These are phyloP conservation scores for Apodemus agrarius DNA, from an alignment of 2,797 vertebrate genomes.

Conservation along the genomic window DNA sequence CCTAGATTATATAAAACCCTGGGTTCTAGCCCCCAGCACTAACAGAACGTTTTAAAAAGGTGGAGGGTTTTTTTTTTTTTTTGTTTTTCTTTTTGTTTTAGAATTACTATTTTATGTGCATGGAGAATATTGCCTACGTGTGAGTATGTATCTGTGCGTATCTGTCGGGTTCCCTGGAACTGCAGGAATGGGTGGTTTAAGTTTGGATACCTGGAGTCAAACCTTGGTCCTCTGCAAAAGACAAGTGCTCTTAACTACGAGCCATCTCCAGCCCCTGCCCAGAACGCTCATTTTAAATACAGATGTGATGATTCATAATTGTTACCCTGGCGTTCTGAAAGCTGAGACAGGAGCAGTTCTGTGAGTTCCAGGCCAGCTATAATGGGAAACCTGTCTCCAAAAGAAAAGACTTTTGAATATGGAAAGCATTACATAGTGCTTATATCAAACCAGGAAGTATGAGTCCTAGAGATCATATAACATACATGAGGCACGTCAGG, in stretches of 20 bases:
- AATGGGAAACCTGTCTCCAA: not conserved
- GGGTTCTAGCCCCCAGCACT: not conserved
- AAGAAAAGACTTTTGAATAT: not conserved
- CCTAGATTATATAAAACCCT: not conserved
- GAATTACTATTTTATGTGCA: not conserved
- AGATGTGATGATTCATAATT: not conserved
- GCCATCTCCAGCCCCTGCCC: too few species aligned
- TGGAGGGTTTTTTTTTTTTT: too few species aligned
- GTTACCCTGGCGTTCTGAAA: not conserved
- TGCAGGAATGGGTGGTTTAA: not conserved
- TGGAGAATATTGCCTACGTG: not conserved
- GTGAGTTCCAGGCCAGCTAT: not conserved
- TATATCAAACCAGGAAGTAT: not conserved
- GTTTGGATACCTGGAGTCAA: not conserved
- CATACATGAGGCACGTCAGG: not conserved
- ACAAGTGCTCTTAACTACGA: not conserved
- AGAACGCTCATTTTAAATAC: not conserved
- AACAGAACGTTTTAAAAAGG: not conserved
- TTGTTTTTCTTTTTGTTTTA: not conserved
- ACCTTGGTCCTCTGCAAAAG: not conserved
- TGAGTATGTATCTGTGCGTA: not conserved
- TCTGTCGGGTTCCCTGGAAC: not conserved
- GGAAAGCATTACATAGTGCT: not conserved
- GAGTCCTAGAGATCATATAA: not conserved
- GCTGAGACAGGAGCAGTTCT: not conserved